Evolutionary conservation across 2,797 vertebrate genomes (phyloP).

Genomic region (Halcyon badia): DNA sequence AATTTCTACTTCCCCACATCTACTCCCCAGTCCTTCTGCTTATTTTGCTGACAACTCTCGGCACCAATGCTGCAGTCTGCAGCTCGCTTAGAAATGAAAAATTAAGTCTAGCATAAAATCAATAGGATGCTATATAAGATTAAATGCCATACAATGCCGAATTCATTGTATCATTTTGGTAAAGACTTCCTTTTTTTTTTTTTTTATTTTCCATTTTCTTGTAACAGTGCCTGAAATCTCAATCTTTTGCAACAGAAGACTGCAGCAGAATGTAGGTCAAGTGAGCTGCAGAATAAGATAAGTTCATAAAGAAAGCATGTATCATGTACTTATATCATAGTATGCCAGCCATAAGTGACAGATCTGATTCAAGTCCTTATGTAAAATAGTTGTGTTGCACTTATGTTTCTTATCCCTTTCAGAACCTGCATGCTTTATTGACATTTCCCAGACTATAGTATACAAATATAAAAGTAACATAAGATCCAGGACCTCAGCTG

Average conservation of each 20-base stretch:
- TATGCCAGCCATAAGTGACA: background rate
- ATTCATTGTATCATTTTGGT: background rate
- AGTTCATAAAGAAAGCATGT: background rate
- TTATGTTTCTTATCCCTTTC: background rate
- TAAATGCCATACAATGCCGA: background rate
- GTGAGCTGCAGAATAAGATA: background rate
- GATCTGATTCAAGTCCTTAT: background rate
- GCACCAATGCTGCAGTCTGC: background rate
- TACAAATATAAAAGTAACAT: background rate
- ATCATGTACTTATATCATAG: background rate
- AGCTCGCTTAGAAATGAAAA: background rate
- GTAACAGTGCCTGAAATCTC: background rate
- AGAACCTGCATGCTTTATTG: background rate
- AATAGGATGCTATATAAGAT: background rate
- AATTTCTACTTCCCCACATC: background rate
- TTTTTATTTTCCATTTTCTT: background rate
- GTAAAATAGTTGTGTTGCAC: background rate
- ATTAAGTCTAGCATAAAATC: background rate
- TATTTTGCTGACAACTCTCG: background rate
- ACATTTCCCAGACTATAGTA: background rate
- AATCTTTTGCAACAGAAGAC: background rate
- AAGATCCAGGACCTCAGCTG: constrained; percentile 1
- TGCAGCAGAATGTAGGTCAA: constrained; percentile 29
- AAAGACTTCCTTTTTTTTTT: background rate
- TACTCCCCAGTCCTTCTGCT: background rate